Evolutionary conservation across 2,113 vertebrate genomes (phyloP).

Genomic region (Grallaria varia): DNA sequence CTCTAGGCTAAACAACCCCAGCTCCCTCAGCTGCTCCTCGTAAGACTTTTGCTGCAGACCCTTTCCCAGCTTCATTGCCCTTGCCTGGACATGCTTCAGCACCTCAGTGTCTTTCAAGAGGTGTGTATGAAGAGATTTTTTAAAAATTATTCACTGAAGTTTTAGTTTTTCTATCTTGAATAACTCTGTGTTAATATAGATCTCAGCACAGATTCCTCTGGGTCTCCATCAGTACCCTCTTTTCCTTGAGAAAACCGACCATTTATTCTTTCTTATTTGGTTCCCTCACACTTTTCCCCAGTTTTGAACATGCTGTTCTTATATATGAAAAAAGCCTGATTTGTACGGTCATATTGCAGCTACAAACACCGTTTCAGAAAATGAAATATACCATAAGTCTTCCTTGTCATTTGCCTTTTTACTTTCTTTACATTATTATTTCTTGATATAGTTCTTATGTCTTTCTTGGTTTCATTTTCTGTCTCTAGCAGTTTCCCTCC

Average conservation of each 20-base stretch:
- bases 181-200: background rate
- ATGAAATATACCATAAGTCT: background rate
- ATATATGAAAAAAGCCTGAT: background rate
- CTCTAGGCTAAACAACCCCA: background rate
- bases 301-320: background rate
- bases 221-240: background rate
- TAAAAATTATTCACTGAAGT: background rate
- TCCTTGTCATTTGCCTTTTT: background rate
- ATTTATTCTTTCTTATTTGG: background rate
- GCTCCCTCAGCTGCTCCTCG: background rate
- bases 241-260: background rate
- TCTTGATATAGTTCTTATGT: background rate
- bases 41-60: background rate
- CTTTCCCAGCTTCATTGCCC: background rate
- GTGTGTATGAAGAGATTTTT: background rate
- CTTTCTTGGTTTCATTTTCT: background rate
- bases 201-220: background rate
- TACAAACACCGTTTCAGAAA: background rate
- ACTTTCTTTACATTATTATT: background rate
- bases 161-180: background rate
- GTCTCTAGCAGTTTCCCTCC: background rate
- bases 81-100: background rate
- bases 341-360: background rate
- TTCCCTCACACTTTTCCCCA: background rate
- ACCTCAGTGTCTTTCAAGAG: background rate